These are phyloP conservation scores for Hirundichthys speculiger DNA, from an alignment of 2,113 vertebrate species.

Conservation along the genomic window DNA sequence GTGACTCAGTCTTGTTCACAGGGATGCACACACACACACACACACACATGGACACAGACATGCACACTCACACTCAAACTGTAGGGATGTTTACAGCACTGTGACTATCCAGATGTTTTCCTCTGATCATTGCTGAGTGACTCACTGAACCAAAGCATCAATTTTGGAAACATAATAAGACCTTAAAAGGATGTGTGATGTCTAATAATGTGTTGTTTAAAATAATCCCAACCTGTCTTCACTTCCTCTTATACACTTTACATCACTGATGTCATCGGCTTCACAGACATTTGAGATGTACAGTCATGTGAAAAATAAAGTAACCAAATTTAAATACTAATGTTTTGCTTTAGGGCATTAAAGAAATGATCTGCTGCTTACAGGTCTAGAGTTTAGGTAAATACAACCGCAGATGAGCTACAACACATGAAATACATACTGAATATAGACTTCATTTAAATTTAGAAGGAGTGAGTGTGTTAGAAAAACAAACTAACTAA, in stretches of 20 bases:
- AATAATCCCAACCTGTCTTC: not conserved
- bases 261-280: too few relatives aligned
- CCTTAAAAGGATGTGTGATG: not conserved
- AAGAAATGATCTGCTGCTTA: too few relatives aligned
- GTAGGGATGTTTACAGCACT: constrained; percentile 40
- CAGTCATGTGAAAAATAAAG: too few relatives aligned
- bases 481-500: too few relatives aligned
- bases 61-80: not conserved
- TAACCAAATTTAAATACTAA: too few relatives aligned
- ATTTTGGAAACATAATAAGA: not conserved
- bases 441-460: too few relatives aligned
- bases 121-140: constrained; percentile 16
- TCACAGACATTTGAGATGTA: too few relatives aligned
- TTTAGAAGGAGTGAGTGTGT: too few relatives aligned
- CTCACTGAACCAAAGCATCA: constrained; percentile 11
- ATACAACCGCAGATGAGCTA: too few relatives aligned
- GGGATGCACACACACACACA: not conserved
- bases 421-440: too few relatives aligned
- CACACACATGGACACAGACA: not conserved
- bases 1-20: constrained; percentile 11
- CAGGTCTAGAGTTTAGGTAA: too few relatives aligned
- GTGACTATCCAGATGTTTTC: constrained; percentile 55
- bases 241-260: not conserved
- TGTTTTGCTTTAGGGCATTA: too few relatives aligned
- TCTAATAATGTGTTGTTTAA: not conserved